Percentiles rank a stretch among this genome's conserved stretches.
phyloP scores from a whole-genome alignment of 2,797 vertebrate genomes.

The Tinamus major region DNA sequence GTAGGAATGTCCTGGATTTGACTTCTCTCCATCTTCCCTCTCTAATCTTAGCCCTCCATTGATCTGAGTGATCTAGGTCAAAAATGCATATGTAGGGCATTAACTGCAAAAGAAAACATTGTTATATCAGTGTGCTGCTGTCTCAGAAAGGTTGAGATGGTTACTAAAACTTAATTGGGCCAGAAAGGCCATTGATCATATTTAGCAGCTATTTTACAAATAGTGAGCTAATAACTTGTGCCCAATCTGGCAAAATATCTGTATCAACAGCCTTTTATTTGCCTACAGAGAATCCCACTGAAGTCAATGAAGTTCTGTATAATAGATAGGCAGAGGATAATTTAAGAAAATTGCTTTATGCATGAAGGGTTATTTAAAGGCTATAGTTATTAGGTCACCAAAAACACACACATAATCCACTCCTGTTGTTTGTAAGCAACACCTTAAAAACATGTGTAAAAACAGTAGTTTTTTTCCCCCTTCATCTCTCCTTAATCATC shows the following conservation, averaged over 20 bases:
- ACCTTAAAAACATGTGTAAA: no score
- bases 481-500: not conserved
- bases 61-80: not conserved
- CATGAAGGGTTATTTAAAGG: not conserved
- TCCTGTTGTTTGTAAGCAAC: not conserved
- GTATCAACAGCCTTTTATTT: not conserved
- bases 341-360: not conserved
- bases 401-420: not conserved
- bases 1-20: not conserved
- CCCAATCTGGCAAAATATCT: not conserved
- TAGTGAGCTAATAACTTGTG: not conserved
- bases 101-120: not conserved
- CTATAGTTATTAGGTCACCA: not conserved
- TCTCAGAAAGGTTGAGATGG: not conserved
- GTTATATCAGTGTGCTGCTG: not conserved
- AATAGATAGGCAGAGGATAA: not conserved
- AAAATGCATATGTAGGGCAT: not conserved
- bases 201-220: not conserved
- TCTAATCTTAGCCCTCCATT: not conserved
- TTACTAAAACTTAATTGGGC: not conserved
- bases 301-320: not conserved
- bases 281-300: not conserved
- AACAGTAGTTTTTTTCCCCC: fast-evolving
- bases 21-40: not conserved
- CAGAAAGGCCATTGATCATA: not conserved